Evolutionary conservation across 1,140 invertebrate species (phyloP), one percentile per base, ranked within the genome.

Genomic region (Drosophila serrata): DNA sequence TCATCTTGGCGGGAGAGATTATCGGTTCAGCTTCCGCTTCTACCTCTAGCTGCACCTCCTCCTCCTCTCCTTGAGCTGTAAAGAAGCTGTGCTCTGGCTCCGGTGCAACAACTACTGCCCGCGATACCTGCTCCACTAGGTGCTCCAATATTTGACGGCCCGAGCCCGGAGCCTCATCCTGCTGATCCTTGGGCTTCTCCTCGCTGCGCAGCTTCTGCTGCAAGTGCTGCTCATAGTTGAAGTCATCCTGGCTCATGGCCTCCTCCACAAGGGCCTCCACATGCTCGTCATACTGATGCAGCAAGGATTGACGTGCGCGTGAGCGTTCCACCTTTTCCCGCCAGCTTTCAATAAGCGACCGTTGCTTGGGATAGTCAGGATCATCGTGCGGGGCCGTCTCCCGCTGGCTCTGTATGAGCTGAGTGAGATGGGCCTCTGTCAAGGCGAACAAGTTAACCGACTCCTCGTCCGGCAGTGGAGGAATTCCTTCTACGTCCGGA

Each of bases 271-370:
- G 43, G 4, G 70, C 57, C 40, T 82, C 87, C 1, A 91, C 75
- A 22, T 91, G 68, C 39, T 86, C 68, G 22, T 77, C 81, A 37
- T 68, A 77, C 31, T 77, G 74, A 46, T 86, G 78, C 9, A 92
- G 37, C 49, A 90, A 72, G 0, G 90, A 91, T 43, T 80, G 77
- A 7, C 81, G 70, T 6, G 64, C 86, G 0, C 82, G 74, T 0
- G 90, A 92, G 29, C 77, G 61, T 27, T 92, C 78, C 8, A 93
- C 92, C 39, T 91, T 90, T 17, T 90, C 82, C 1, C 92, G 84
- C 92, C 92, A 93, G 24, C 51, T 75, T n/a, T 92, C 74, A 11
- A 93, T 92, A 0, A 92, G 64, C 0, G 91, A 85, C 3, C 76
- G 60, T 6, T 79, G 61, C 12, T 80, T 80, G 7, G 77, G 62